Evolutionary conservation across 2,797 vertebrate genomes (phyloP), one percentile per base, ranked within the genome.

Genomic region (Otolemur crassicaudatus): DNA sequence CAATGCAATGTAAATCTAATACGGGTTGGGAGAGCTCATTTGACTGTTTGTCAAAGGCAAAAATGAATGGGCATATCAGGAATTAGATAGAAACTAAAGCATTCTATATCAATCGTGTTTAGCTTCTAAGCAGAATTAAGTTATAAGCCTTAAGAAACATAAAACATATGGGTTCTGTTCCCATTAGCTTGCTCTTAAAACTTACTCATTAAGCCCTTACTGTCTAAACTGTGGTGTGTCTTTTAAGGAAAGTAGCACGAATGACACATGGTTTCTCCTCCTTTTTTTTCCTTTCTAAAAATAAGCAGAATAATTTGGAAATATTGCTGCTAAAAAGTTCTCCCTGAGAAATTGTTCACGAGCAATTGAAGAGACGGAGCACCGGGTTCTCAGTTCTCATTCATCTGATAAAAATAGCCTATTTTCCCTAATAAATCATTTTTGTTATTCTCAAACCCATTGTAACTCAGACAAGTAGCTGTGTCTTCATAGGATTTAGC

Each of bases 1-100:
- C 98, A 98, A 98, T 97, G 97, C 96, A 96, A 95, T 97, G 98
- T 98, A 98, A 98, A 98, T 98, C 98, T 98, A 98, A 96, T 97
- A 98, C 98, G 97, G 98, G 95, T 97, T 97, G 90, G 96, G 81
- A 85, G 80, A 60, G 56, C 70, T 86, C 97, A 98, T 98, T 98
- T 97, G 96, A 98, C 98, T 98, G 95, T 98, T 98, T 98, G 97
- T 98, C 98, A 98, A 98, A 96, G 98, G 95, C 69, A 98, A 98
- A 98, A 96, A 96, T 90, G 91, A 98, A 98, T 87, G 79, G 97
- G 97, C 95, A 91, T 93, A 97, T 98, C 97, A 98, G 97, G 97
- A 98, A 98, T 97, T 97, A 97, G 90, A 93, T 37, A 77, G 91
- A 97, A 95, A 94, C 49, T 3, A 97, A 98, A 98, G 97, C 96